These are phyloP conservation scores for Tyria jacobaeae DNA, from an alignment of 2,888 invertebrate genomes.

Conservation along the genomic window DNA sequence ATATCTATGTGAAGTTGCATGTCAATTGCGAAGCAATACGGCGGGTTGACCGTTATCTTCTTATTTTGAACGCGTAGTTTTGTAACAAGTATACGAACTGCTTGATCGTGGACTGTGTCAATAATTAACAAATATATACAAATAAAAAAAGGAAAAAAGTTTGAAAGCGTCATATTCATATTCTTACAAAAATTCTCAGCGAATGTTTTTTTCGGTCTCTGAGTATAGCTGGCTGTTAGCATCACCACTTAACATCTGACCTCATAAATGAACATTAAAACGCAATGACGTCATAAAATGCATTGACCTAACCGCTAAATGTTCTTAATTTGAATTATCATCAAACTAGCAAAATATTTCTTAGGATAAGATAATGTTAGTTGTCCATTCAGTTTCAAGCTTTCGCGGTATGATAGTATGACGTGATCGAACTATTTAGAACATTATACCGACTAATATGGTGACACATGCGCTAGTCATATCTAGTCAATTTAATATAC, in stretches of 20 bases:
- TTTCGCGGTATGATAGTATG: constrained; percentile 31
- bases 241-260: constrained; percentile 21
- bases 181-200: constrained; percentile 3
- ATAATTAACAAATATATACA: too few species aligned
- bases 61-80: too few species aligned
- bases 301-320: constrained; percentile 6
- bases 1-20: too few species aligned
- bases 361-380: constrained; percentile 39
- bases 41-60: too few species aligned
- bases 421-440: constrained; percentile 52
- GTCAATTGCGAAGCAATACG: too few species aligned
- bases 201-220: neutral
- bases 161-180: neutral
- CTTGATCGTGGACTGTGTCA: too few species aligned
- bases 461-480: constrained; percentile 63
- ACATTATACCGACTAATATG: constrained; percentile 32
- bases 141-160: neutral
- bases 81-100: too few species aligned
- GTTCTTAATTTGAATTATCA: constrained; percentile 23
- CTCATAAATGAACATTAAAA: constrained; percentile 17
- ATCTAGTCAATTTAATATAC: constrained; percentile 16
- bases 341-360: constrained; percentile 34
- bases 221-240: constrained; percentile 6
- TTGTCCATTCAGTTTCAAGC: constrained; percentile 38
- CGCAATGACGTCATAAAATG: constrained; percentile 9